Percentiles rank a stretch among this genome's conserved stretches.
phyloP scores from a whole-genome alignment of 2,797 vertebrate genomes.

The Clamator glandarius region DNA sequence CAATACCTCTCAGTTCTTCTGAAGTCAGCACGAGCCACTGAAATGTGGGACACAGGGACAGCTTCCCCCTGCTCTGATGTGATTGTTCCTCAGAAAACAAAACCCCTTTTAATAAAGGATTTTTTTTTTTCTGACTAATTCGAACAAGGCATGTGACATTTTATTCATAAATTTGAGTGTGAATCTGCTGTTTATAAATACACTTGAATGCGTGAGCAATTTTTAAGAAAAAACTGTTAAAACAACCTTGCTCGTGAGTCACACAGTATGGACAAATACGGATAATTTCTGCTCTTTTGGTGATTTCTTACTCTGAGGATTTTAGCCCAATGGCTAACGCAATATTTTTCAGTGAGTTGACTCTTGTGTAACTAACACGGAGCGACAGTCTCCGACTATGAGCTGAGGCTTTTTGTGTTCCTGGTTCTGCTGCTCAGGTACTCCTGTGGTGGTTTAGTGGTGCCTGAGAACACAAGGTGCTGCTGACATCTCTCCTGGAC shows the following conservation, averaged over 20 bases:
- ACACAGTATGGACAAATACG: too few relatives aligned
- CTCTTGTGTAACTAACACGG: background rate
- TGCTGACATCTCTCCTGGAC: background rate
- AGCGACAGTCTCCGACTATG: background rate
- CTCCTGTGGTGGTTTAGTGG: background rate
- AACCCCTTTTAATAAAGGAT: background rate
- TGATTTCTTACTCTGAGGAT: background rate
- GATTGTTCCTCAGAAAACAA: background rate
- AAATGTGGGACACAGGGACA: accelerated
- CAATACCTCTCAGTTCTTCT: background rate
- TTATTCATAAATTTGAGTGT: background rate
- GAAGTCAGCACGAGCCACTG: background rate
- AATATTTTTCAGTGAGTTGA: background rate
- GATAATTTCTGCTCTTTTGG: background rate
- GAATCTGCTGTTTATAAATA: background rate
- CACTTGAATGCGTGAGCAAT: background rate
- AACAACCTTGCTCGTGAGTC: background rate
- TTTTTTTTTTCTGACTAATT: background rate
- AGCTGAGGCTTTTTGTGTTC: background rate
- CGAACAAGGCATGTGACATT: background rate
- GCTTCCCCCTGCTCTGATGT: background rate
- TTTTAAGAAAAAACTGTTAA: background rate
- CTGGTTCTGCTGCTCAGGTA: background rate
- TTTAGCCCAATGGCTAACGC: background rate
- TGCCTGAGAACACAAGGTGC: background rate